phyloP scores from a whole-genome alignment of 2,797 vertebrate genomes.

The Merluccius polli region DNA sequence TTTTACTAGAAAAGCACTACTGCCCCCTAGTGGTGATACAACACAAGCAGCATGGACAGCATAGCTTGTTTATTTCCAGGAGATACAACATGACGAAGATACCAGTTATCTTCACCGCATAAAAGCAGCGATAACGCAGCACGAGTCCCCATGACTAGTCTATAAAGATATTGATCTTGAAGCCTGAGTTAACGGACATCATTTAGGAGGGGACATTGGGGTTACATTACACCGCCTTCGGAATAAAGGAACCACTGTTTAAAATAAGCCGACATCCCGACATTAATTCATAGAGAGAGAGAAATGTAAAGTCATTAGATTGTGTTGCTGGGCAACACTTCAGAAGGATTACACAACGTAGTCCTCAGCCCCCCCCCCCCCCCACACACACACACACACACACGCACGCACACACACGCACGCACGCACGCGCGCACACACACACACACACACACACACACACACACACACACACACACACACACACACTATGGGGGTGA shows the following conservation, averaged over 20 bases:
- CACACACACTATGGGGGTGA: too few species aligned
- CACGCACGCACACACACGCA: constrained; percentile 4
- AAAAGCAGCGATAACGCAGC: not conserved
- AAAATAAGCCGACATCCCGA: not conserved
- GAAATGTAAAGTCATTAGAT: too few species aligned
- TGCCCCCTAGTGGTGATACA: constrained; percentile 47
- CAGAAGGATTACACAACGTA: not conserved
- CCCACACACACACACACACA: constrained; percentile 7
- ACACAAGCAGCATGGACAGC: not conserved
- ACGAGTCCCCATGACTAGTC: not conserved
- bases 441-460: constrained; percentile 9
- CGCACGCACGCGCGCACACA: constrained; percentile 2
- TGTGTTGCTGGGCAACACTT: not conserved
- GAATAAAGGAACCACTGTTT: not conserved
- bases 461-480: not conserved
- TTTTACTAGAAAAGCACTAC: constrained; percentile 23
- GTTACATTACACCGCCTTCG: not conserved
- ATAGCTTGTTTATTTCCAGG: not conserved
- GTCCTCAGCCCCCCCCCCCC: not conserved
- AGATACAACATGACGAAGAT: not conserved
- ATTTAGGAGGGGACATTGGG: not conserved
- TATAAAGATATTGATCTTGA: constrained; percentile 31
- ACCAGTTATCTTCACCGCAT: not conserved
- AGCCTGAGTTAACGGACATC: not conserved
- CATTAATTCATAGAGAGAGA: not conserved